Base-by-base conservation (phyloP, 2,888 invertebrate genomes). In the Pseudanteris insignis region DNA sequence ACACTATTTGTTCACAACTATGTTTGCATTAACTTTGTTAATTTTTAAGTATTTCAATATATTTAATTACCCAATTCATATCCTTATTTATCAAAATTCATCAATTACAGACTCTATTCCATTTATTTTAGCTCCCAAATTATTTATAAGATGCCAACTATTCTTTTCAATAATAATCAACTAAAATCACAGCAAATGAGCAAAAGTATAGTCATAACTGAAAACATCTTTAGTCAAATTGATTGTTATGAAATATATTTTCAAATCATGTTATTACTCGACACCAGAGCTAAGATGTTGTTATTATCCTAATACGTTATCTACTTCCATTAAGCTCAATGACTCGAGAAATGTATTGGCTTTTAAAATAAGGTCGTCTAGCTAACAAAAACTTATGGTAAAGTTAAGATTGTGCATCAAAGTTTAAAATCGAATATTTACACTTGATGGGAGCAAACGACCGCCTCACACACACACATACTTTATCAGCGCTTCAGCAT, bases 281-380 rank as follows among this genome's bases (percentile, higher is more conserved):
- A n/a, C n/a, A n/a, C n/a, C n/a, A n/a, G n/a, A n/a, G n/a, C n/a
- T n/a, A n/a, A n/a, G n/a, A n/a, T n/a, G n/a, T n/a, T n/a, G n/a
- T n/a, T n/a, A n/a, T n/a, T n/a, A 36, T 10, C 18, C 26, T 25
- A 26, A 32, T 34, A 8, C 36, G 5, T 13, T 46, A 44, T 44
- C 38, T 6, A 37, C 37, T 53, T 53, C 32, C 38, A 29, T 2
- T 3, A 13, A 13, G 12, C 15, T 43, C 41, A 57, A 57, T 57
- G 48, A 57, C 29, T 36, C 47, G 47, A 41, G 26, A 47, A 47
- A 41, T 8, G 18, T 21, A 43, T 32, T 43, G 26, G 10, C 12
- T 15, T 25, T 36, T 37, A 29, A 48, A 12, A n/a, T 24, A 21
- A 13, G 21, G 26, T 37, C 13, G 36, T 29, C 32, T 13, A 48